Percentiles rank a stretch among this genome's conserved stretches.
Conservation (phyloP, 2,113 vertebrate species). For the Macquaria ambigua region DNA sequence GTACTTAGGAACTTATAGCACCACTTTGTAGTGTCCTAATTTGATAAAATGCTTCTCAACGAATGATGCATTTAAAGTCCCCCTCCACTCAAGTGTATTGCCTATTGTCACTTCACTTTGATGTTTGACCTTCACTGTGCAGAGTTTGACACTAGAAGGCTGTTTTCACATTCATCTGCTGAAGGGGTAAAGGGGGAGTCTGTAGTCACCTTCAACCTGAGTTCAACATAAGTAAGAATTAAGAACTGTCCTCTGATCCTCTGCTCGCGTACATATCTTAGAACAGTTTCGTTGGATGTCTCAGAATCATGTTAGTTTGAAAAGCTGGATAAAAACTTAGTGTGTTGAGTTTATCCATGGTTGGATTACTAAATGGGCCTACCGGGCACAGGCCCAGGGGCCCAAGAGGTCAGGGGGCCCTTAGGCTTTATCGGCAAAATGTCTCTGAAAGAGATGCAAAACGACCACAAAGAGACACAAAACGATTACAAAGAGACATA, state of each 20-base stretch:
- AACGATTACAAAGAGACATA: neutral
- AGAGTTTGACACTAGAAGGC: neutral
- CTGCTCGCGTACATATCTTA: neutral
- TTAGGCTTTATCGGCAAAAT: neutral
- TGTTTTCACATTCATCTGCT: neutral
- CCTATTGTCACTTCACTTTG: neutral
- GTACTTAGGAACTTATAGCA: neutral
- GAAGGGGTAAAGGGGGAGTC: neutral
- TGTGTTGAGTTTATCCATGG: neutral
- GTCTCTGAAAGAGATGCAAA: neutral
- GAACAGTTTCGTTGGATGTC: neutral
- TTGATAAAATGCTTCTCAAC: neutral
- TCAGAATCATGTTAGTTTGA: neutral
- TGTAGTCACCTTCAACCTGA: conserved; percentile 13
- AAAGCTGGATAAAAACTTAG: neutral
- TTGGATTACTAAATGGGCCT: neutral
- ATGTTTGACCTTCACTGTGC: conserved; percentile 26
- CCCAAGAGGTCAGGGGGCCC: neutral
- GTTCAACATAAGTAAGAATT: neutral
- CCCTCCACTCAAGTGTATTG: neutral
- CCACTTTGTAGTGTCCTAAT: conserved; percentile 5
- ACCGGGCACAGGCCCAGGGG: neutral
- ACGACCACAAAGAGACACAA: too few relatives aligned
- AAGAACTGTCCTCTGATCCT: neutral
- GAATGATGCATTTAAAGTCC: conserved; percentile 17